Conservation (phyloP, 2,113 vertebrate genomes). For the Sylvilagus bachmani region DNA sequence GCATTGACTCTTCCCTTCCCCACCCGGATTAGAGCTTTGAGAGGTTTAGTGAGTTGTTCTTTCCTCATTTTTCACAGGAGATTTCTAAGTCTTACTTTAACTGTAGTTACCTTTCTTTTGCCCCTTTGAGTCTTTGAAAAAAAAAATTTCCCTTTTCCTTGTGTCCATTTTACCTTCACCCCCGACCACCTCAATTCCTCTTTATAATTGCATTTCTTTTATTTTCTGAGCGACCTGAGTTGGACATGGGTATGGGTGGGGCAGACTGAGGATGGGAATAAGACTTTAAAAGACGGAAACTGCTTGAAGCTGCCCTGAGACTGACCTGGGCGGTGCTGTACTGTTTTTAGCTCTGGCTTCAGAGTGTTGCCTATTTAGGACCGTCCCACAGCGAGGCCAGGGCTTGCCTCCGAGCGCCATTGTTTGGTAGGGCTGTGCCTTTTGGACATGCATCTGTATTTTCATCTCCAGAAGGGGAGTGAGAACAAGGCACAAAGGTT, state of each 20-base stretch:
- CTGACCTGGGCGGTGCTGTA: not conserved
- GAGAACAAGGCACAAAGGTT: too few relatives aligned
- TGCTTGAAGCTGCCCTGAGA: not conserved
- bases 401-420: not conserved
- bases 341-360: not conserved
- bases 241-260: not conserved
- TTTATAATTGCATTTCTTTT: not conserved
- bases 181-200: not conserved
- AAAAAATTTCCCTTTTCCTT: not conserved
- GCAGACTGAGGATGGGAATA: not conserved
- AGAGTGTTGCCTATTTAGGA: not conserved
- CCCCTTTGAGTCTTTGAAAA: not conserved
- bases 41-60: not conserved
- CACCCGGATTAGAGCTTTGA: not conserved
- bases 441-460: not conserved
- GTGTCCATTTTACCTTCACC: not conserved
- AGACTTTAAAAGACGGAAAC: not conserved
- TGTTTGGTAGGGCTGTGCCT: not conserved
- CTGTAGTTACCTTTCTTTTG: slow-evolving; percentile 8
- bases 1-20: not conserved
- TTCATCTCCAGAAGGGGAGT: not conserved
- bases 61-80: not conserved
- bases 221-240: not conserved
- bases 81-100: not conserved
- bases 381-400: not conserved